Base-by-base conservation (phyloP, 1,140 invertebrate species). In the Doryteuthis pealeii region DNA sequence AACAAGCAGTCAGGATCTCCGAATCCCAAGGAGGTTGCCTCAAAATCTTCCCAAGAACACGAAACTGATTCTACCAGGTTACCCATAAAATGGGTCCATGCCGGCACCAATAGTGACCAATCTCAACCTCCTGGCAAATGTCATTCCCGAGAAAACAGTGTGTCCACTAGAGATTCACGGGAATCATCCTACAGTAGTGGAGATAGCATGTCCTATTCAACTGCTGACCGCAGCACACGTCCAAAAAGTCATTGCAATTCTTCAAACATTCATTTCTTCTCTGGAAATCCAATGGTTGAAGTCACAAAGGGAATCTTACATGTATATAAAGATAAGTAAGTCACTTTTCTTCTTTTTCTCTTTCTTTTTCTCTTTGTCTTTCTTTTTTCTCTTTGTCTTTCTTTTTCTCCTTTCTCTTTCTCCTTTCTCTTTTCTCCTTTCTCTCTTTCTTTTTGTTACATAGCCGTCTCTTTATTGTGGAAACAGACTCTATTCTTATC, bases 231-330 rank as follows among this genome's bases (percentile, higher is more conserved):
- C 66, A 68, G 26, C 66, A 68, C 66, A 8, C 72, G 82, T 22
- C 79, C 73, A 31, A 80, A 79, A 43, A 84, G 82, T 72, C 80
- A 81, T 0, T 78, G 75, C 22, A 70, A 73, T 35, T 73, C 79
- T 8, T 69, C 73, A 4, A 77, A 79, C 31, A 85, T 91, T 33
- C 82, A 85, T 71, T 99, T 98, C 89, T 94, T 95, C 77, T 97
- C 93, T 84, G 98, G 98, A 2, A 99, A 99, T 91, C 97, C 97
- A 14, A 93, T 94, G 84, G 96, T 98, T 10, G 98, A 99, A 90
- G 92, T 96, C 40, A 97, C 95, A 0, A 97, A 96, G 87, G 98
- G 98, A 67, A 93, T 99, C 68, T 89, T 99, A 31, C 97, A 99
- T 91, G 89, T 99, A 1, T 98, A 96, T 86, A 98, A 98, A 88